A percentile compares a stretch with the other conserved stretches of the same genome.
Conservation (phyloP, 2,113 vertebrate species). For the Calyptomena viridis region DNA sequence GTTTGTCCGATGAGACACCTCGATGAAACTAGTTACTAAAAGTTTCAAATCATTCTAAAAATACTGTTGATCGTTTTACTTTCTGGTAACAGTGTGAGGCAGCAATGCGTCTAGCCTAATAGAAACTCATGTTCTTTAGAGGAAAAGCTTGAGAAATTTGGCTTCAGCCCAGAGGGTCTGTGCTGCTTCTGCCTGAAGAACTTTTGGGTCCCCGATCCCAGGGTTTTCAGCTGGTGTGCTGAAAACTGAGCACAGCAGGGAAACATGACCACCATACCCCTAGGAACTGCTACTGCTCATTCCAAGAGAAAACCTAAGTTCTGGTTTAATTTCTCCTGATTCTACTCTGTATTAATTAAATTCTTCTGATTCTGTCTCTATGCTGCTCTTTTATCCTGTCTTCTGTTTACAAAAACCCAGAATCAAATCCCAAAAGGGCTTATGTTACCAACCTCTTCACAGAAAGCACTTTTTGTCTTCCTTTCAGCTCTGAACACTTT, state of each 20-base stretch:
- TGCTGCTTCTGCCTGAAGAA: not conserved
- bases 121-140: not conserved
- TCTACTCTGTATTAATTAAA: not conserved
- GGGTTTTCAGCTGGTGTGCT: not conserved
- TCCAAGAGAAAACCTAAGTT: not conserved
- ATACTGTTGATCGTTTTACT: not conserved
- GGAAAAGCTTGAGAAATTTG: not conserved
- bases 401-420: not conserved
- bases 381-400: not conserved
- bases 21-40: not conserved
- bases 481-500: not conserved
- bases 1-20: accelerated
- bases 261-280: not conserved
- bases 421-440: not conserved
- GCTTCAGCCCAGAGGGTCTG: not conserved
- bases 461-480: not conserved
- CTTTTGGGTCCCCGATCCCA: not conserved
- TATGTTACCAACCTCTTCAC: not conserved
- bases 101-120: not conserved
- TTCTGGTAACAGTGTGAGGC: not conserved
- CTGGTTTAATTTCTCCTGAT: not conserved
- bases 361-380: not conserved
- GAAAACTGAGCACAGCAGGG: not conserved
- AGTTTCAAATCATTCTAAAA: not conserved
- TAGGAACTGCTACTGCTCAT: not conserved